These are phyloP conservation scores for Daphoenositta chrysoptera DNA, from an alignment of 2,113 vertebrate genomes.

Conservation along the genomic window DNA sequence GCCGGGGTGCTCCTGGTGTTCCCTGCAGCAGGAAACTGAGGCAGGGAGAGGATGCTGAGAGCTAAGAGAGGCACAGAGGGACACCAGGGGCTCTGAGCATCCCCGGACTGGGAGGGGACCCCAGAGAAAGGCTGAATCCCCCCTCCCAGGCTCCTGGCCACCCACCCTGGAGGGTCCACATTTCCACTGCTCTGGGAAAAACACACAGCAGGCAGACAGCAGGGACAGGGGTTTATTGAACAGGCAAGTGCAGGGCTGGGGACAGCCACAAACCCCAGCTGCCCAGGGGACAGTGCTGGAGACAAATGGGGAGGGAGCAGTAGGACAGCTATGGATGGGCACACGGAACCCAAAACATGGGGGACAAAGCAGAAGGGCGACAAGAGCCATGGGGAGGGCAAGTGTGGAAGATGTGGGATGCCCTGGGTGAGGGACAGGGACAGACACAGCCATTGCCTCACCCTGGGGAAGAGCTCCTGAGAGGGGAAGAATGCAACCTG, in stretches of 20 bases:
- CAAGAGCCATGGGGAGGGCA: rapidly evolving
- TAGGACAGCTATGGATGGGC: not conserved
- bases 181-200: not conserved
- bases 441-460: not conserved
- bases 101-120: not conserved
- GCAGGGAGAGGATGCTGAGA: not conserved
- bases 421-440: not conserved
- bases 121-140: not conserved
- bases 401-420: not conserved
- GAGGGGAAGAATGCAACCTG: not conserved
- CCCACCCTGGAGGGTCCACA: not conserved
- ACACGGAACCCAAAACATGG: not conserved
- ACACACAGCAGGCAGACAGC: not conserved
- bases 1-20: not conserved
- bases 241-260: not conserved
- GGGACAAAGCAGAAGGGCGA: not conserved
- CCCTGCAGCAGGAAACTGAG: not conserved
- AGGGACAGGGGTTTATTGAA: conserved; percentile 1
- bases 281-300: not conserved
- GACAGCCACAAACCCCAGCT: rapidly evolving
- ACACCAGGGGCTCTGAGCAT: not conserved
- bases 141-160: not conserved
- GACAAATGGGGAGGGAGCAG: not conserved
- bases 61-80: rapidly evolving
- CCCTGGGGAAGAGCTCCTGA: rapidly evolving